These are phyloP conservation scores for Notiomystis cincta DNA, from an alignment of 2,113 vertebrate species.

Conservation along the genomic window DNA sequence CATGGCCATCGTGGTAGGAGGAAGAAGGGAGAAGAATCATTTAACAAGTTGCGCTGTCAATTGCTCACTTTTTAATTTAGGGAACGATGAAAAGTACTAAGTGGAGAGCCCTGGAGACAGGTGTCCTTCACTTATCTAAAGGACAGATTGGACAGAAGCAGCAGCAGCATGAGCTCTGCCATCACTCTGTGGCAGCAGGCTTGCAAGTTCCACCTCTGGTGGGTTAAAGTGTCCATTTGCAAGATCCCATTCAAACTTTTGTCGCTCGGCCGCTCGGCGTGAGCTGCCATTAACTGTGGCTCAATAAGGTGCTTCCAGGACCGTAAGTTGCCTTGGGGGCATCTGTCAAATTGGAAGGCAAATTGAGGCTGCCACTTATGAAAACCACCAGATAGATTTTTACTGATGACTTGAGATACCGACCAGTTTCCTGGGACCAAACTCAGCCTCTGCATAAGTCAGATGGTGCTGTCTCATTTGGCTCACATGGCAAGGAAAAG, in stretches of 20 bases:
- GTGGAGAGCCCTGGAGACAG: conserved; percentile 1
- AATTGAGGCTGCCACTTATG: background rate
- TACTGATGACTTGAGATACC: background rate
- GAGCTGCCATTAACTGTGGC: background rate
- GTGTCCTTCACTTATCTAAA: conserved; percentile 46
- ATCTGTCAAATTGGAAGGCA: background rate
- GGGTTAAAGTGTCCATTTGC: background rate
- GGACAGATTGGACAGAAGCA: conserved; percentile 42
- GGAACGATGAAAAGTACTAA: conserved; percentile 35
- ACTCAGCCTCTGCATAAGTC: background rate
- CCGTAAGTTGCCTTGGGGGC: background rate
- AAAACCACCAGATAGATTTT: background rate
- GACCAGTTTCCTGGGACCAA: background rate
- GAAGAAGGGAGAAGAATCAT: background rate
- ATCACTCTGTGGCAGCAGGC: background rate
- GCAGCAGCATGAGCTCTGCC: background rate
- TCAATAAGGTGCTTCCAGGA: conserved; percentile 6
- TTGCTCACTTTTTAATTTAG: conserved; percentile 50
- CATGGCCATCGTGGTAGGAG: background rate
- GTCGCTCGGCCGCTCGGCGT: background rate
- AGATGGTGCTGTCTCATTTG: background rate
- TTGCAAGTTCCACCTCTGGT: background rate
- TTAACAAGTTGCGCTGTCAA: conserved; percentile 39
- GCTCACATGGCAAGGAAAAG: background rate
- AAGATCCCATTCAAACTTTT: conserved; percentile 9